A percentile compares a stretch with the other conserved stretches of the same genome.
Evolutionary conservation across 2,797 vertebrate genomes (phyloP).

Genomic region (Ficedula albicollis): DNA sequence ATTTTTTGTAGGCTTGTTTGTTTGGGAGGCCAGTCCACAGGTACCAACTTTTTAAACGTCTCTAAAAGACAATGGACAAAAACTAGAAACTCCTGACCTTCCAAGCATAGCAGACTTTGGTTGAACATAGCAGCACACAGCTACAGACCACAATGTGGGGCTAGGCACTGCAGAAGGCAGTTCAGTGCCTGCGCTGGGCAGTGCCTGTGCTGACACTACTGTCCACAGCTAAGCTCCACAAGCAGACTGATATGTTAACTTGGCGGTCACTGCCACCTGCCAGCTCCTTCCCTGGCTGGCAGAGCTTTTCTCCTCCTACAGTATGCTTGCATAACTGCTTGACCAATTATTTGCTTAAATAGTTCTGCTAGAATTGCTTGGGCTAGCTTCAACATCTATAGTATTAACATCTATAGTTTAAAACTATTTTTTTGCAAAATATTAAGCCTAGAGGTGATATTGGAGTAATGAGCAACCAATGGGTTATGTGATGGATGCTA

Average conservation of each 20-base stretch:
- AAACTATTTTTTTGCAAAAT: not conserved
- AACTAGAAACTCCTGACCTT: not conserved
- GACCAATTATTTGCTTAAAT: not conserved
- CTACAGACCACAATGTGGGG: rapidly evolving
- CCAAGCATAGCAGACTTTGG: rapidly evolving
- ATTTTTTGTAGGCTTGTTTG: not conserved
- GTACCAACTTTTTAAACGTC: not conserved
- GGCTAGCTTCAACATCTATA: not conserved
- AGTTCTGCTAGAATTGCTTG: not conserved
- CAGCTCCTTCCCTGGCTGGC: not conserved
- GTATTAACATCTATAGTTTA: not conserved
- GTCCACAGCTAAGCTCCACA: rapidly evolving
- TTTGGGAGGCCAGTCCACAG: not conserved
- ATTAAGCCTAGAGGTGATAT: not conserved
- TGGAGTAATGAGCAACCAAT: rapidly evolving
- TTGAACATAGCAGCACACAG: rapidly evolving
- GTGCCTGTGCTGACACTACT: rapidly evolving
- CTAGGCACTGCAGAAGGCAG: not conserved
- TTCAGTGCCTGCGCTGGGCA: rapidly evolving
- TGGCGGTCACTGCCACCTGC: not conserved
- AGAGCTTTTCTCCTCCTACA: not conserved
- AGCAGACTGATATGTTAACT: not conserved
- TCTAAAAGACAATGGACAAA: not conserved
- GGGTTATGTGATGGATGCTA: not conserved
- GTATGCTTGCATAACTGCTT: not conserved